These are phyloP conservation scores for Bactericera cockerelli DNA, from an alignment of 1,140 invertebrate species.

Conservation along the genomic window DNA sequence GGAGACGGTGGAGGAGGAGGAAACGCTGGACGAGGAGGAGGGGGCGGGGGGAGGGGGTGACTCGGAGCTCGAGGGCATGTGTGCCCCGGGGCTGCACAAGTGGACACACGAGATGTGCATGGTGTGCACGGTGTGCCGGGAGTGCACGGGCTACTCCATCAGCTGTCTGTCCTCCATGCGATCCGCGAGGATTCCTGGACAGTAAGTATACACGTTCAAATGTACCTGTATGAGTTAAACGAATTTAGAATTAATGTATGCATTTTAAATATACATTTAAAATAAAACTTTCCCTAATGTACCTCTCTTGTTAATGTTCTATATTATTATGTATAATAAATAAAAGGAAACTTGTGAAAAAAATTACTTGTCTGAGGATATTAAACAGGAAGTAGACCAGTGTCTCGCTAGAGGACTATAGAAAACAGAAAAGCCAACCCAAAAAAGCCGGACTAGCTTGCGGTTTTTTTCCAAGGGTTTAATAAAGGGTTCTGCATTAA, in stretches of 20 bases:
- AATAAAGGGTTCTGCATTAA: too few species aligned
- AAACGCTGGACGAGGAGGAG: slow-evolving; percentile 32
- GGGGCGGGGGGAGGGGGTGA: slow-evolving; percentile 41
- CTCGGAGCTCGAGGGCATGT: slow-evolving; percentile 39
- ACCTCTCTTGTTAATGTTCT: too few species aligned
- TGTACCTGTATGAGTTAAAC: background rate
- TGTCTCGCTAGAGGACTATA: too few species aligned
- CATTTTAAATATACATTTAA: slow-evolving; percentile 17
- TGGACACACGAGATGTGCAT: slow-evolving; percentile 72
- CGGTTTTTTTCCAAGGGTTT: too few species aligned
- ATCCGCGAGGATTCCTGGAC: slow-evolving; percentile 67
- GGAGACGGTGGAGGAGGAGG: slow-evolving; percentile 43
- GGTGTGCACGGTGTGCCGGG: slow-evolving; percentile 79
- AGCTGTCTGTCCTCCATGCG: slow-evolving; percentile 63
- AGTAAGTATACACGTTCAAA: slow-evolving; percentile 66
- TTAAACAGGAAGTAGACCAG: too few species aligned
- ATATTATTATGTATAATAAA: too few species aligned
- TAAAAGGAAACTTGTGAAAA: too few species aligned
- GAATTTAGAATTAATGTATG: slow-evolving; percentile 12
- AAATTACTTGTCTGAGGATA: too few species aligned
- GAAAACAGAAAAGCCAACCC: too few species aligned
- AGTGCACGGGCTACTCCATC: slow-evolving; percentile 84
- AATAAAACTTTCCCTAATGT: slow-evolving; percentile 5
- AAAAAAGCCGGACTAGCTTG: too few species aligned
- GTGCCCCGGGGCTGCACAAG: slow-evolving; percentile 49